Percentiles rank a stretch among this genome's conserved stretches.
These are phyloP conservation scores for Polypedilum vanderplanki DNA, from an alignment of 1,140 invertebrate species.

Conservation along the genomic window DNA sequence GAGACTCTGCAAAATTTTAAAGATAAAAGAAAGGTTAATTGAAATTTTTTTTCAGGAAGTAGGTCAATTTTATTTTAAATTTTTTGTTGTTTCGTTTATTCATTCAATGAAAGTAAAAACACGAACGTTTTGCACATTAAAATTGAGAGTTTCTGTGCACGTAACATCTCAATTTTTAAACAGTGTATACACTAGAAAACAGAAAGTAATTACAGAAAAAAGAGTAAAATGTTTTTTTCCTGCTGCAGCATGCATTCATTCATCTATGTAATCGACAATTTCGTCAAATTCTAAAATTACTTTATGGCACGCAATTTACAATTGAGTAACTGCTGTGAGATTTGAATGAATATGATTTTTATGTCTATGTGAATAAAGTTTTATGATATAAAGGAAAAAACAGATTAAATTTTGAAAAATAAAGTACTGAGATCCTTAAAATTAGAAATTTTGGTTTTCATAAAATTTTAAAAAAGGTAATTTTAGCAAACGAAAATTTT, in stretches of 20 bases:
- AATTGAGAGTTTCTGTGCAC: constrained; percentile 16
- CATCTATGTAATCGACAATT: constrained; percentile 4
- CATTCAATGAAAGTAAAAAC: constrained; percentile 7
- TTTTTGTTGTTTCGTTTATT: not conserved
- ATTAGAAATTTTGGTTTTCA: too few relatives aligned
- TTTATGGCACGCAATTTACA: not conserved
- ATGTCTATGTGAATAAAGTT: too few relatives aligned
- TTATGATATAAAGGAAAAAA: too few relatives aligned
- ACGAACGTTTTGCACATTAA: not conserved
- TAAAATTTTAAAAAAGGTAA: too few relatives aligned
- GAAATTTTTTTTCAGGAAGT: constrained; percentile 35
- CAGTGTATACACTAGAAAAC: not conserved
- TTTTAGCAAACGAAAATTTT: too few relatives aligned
- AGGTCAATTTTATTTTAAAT: constrained; percentile 33
- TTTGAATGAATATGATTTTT: not conserved
- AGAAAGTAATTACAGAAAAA: constrained; percentile 5
- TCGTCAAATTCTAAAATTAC: constrained; percentile 19
- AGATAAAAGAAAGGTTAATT: constrained; percentile 30
- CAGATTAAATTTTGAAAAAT: too few relatives aligned
- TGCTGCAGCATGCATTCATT: constrained; percentile 8
- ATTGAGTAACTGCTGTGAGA: not conserved
- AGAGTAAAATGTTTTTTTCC: not conserved
- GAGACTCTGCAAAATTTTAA: constrained; percentile 78
- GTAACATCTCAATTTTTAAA: not conserved
- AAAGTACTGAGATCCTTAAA: too few relatives aligned